Percentiles rank a stretch among this genome's conserved stretches.
phyloP scores from a whole-genome alignment of 2,113 vertebrate species.

The Hemiscyllium ocellatum region DNA sequence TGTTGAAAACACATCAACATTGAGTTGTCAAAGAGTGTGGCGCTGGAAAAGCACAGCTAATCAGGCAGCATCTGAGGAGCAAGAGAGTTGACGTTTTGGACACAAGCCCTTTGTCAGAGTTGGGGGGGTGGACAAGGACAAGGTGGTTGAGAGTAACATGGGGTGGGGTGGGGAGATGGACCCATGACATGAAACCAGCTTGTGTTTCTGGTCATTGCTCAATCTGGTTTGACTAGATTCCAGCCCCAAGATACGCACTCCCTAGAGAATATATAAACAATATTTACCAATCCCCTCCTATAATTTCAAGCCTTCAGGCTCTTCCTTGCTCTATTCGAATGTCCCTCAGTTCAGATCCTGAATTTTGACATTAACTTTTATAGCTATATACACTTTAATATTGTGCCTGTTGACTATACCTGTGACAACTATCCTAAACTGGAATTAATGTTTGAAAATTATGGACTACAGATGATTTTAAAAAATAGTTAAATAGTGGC shows the following conservation, averaged over 20 bases:
- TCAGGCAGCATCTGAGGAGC: no score
- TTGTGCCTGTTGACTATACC: not conserved
- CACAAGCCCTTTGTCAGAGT: no score
- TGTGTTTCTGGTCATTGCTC: not conserved
- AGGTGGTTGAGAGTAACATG: no score
- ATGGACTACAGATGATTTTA: not conserved
- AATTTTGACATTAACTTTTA: not conserved
- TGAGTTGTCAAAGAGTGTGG: not conserved
- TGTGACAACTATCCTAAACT: not conserved
- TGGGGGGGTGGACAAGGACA: no score
- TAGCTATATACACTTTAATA: not conserved
- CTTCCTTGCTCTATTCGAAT: not conserved
- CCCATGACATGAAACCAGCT: not conserved
- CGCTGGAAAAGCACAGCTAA: no score
- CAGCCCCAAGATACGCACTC: not conserved
- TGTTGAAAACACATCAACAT: not conserved
- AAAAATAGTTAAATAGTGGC: no score
- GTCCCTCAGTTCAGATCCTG: not conserved
- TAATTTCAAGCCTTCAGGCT: not conserved
- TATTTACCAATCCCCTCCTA: not conserved
- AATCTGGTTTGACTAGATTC: not conserved
- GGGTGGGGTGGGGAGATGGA: no score
- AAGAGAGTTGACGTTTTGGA: no score
- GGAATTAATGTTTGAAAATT: not conserved
- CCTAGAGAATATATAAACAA: no score